phyloP scores from a whole-genome alignment of 2,888 invertebrate genomes.

The Meganola albula region DNA sequence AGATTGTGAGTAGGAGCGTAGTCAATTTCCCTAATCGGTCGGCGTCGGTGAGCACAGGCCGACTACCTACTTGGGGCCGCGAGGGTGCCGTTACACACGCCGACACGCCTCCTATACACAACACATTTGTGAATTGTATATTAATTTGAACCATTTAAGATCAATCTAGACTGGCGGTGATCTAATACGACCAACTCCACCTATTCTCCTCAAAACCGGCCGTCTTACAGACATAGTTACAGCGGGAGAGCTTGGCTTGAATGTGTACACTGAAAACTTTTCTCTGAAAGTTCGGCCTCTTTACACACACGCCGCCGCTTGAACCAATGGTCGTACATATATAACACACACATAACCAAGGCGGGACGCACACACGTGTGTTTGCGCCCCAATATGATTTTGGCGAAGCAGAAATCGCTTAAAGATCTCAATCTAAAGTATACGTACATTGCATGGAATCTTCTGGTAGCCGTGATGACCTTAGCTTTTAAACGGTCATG shows the following conservation, averaged over 20 bases:
- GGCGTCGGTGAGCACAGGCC: conserved; percentile 39
- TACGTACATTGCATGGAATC: conserved; percentile 45
- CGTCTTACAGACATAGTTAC: conserved; percentile 19
- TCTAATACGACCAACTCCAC: background rate
- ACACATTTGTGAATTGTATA: conserved; percentile 22
- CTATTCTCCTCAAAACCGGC: conserved; percentile 10
- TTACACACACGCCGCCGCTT: conserved; percentile 36
- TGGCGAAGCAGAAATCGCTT: conserved; percentile 37
- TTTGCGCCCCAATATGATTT: conserved; percentile 35
- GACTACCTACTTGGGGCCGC: conserved; percentile 62
- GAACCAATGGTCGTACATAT: conserved; percentile 32
- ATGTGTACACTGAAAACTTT: conserved; percentile 42
- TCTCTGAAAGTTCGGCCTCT: conserved; percentile 43
- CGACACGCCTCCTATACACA: conserved; percentile 56
- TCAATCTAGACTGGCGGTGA: background rate
- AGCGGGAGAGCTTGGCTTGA: no score
- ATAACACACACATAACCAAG: conserved; percentile 27
- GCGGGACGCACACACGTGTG: conserved; percentile 31
- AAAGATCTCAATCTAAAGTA: conserved; percentile 33
- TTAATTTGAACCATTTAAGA: conserved; percentile 10
- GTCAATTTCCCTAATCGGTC: conserved; percentile 59
- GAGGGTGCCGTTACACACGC: conserved; percentile 51
- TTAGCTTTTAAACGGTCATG: conserved; percentile 17
- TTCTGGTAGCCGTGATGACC: conserved; percentile 11
- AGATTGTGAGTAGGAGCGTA: conserved; percentile 40